Evolutionary conservation across 2,888 invertebrate species (phyloP).

Genomic region (Tachina grossa): DNA sequence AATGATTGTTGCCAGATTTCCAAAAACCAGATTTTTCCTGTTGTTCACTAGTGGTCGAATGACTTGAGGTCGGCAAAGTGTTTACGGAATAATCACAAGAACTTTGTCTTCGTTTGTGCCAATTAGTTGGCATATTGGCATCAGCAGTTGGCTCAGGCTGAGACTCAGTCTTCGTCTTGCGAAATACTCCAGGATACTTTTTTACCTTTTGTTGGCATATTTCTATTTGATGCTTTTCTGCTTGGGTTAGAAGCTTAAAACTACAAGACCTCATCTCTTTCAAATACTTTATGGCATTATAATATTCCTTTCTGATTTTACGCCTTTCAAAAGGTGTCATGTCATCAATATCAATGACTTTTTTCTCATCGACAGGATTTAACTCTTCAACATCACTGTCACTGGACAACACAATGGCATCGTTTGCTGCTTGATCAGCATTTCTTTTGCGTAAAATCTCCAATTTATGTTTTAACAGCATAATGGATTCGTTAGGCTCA

Average conservation of each 20-base stretch:
- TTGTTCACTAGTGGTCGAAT: too few species aligned
- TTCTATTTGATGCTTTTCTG: neutral
- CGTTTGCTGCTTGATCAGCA: neutral
- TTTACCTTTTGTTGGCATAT: neutral
- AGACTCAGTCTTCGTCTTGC: neutral
- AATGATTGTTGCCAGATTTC: too few species aligned
- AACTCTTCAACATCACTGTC: constrained; percentile 11
- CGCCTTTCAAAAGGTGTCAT: too few species aligned
- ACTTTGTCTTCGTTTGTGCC: neutral
- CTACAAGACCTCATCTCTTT: neutral
- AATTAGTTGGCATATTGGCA: neutral
- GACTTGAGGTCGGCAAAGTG: too few species aligned
- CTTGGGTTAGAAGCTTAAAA: neutral
- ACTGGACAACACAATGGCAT: neutral
- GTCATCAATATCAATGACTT: too few species aligned
- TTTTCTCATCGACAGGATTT: neutral
- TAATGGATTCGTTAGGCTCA: too few species aligned
- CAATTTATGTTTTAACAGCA: neutral
- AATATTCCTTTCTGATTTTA: neutral
- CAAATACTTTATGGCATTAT: neutral
- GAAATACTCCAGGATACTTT: neutral
- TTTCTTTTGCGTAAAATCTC: neutral
- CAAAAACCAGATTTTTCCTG: too few species aligned
- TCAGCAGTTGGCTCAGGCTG: neutral
- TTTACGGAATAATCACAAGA: neutral